Evolutionary conservation across 2,113 vertebrate species (phyloP).

Genomic region (Heloderma charlesbogerti): DNA sequence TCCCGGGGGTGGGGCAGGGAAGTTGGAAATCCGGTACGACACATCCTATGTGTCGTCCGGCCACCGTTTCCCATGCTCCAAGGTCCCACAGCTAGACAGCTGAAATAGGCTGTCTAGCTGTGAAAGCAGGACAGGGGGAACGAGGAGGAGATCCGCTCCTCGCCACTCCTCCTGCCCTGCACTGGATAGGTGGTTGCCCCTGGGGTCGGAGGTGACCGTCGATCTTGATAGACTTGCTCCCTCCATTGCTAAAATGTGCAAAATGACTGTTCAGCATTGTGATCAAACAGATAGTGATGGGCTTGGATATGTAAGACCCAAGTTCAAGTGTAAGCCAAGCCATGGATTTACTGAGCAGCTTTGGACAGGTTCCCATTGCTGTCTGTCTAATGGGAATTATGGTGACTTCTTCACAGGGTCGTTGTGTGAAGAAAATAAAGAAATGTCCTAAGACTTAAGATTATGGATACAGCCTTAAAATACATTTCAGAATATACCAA

Average conservation of each 20-base stretch:
- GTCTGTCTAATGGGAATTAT: background rate
- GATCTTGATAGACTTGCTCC: too few species aligned
- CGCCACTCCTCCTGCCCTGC: too few species aligned
- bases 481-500: background rate
- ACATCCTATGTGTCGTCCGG: too few species aligned
- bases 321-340: background rate
- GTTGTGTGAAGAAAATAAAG: background rate
- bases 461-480: background rate
- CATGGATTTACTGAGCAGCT: background rate
- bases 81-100: too few species aligned
- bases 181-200: too few species aligned
- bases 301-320: background rate
- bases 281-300: background rate
- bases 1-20: too few species aligned
- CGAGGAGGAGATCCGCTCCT: too few species aligned
- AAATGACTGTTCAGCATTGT: background rate
- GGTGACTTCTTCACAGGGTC: background rate
- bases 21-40: too few species aligned
- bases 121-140: too few species aligned
- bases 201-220: too few species aligned
- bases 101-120: too few species aligned
- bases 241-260: background rate
- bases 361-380: background rate
- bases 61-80: too few species aligned
- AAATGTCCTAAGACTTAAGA: background rate